Conservation (phyloP, 2,888 invertebrate genomes). For the Leptinotarsa rubiginosa region DNA sequence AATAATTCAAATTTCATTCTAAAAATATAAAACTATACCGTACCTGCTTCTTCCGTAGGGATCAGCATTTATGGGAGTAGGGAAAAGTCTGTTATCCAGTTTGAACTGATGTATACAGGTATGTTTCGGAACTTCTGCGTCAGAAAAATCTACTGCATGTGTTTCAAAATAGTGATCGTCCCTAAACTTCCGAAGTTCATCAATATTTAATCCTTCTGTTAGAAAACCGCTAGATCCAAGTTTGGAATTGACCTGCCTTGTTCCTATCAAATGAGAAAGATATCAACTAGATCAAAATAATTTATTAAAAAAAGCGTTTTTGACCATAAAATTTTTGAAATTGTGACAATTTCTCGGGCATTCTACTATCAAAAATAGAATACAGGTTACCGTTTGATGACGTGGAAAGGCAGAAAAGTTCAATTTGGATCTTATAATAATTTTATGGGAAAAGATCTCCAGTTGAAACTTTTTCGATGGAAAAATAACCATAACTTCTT, state of each 20-base stretch:
- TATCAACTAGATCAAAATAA: background rate
- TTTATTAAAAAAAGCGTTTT: too few relatives aligned
- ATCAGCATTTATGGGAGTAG: constrained; percentile 68
- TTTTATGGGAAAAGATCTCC: too few relatives aligned
- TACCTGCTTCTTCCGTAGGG: constrained; percentile 65
- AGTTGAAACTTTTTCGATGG: too few relatives aligned
- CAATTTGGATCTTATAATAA: too few relatives aligned
- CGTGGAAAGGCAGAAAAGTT: too few relatives aligned
- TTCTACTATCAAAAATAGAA: too few relatives aligned
- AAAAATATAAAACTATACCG: background rate
- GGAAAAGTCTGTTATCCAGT: constrained; percentile 71
- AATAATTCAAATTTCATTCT: too few relatives aligned
- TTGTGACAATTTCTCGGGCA: too few relatives aligned
- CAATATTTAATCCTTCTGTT: constrained; percentile 10
- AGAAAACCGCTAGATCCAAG: constrained; percentile 22
- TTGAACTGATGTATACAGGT: constrained; percentile 70
- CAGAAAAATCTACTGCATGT: constrained; percentile 52
- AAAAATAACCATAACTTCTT: too few relatives aligned
- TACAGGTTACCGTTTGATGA: too few relatives aligned
- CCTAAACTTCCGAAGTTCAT: constrained; percentile 63
- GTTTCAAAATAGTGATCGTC: constrained; percentile 72
- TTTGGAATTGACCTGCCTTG: constrained; percentile 20
- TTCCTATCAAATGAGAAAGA: constrained; percentile 13
- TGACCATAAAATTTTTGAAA: too few relatives aligned
- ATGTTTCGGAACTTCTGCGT: constrained; percentile 58